These are phyloP conservation scores for Ginglymostoma cirratum DNA, from an alignment of 2,113 vertebrate genomes.

Conservation along the genomic window DNA sequence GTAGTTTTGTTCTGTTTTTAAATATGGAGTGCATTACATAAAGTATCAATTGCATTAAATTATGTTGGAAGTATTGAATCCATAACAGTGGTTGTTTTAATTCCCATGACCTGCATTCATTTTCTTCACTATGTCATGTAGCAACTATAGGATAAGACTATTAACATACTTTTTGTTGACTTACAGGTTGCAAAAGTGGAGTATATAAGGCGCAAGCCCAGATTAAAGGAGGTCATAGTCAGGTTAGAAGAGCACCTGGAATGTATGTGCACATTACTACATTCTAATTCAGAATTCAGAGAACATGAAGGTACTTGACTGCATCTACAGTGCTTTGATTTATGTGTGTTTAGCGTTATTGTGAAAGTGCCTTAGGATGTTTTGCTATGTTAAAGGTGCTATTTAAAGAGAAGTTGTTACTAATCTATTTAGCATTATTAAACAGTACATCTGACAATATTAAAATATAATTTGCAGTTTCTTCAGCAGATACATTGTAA, in stretches of 20 bases:
- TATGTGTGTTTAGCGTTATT: neutral
- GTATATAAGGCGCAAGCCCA: slow-evolving; percentile 85
- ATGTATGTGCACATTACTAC: slow-evolving; percentile 75
- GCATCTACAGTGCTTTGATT: neutral
- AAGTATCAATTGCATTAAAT: neutral
- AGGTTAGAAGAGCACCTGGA: slow-evolving; percentile 95
- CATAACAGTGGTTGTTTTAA: neutral
- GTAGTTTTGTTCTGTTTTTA: neutral
- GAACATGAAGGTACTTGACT: slow-evolving; percentile 65
- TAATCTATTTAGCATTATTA: neutral
- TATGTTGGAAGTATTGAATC: neutral
- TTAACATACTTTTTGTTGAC: neutral
- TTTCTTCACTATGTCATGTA: too few relatives aligned
- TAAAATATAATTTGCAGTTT: neutral
- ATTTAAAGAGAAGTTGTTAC: neutral
- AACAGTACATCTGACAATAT: neutral
- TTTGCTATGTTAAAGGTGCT: neutral
- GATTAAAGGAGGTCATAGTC: slow-evolving; percentile 95
- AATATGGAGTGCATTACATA: neutral
- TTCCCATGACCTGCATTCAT: neutral
- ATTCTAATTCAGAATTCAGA: slow-evolving; percentile 74
- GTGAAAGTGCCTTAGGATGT: too few relatives aligned
- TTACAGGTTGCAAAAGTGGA: slow-evolving; percentile 94
- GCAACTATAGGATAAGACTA: neutral
- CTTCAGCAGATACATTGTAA: neutral